Evolutionary conservation across 2,888 invertebrate species (phyloP).

Genomic region (Pammene fasciana): DNA sequence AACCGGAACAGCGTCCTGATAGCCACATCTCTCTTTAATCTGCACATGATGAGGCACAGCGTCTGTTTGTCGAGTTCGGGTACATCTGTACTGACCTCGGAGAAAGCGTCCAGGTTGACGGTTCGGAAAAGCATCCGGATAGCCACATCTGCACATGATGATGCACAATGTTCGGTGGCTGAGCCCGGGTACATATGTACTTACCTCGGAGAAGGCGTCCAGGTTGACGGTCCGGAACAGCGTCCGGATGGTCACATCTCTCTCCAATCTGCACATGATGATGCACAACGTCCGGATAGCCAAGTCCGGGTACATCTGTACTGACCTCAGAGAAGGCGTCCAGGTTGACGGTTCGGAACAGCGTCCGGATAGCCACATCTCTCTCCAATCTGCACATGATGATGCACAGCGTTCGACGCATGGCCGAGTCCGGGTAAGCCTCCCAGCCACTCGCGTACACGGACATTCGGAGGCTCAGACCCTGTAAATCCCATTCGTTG

Average conservation of each 20-base stretch:
- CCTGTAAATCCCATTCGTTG: neutral
- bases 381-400: constrained; percentile 16
- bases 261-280: neutral
- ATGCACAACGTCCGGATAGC: neutral
- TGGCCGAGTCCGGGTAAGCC: constrained; percentile 7
- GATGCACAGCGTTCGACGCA: neutral
- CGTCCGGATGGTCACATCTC: too few species aligned
- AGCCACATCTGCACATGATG: constrained; percentile 32
- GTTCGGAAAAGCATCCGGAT: constrained; percentile 38
- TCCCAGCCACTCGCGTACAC: constrained; percentile 38
- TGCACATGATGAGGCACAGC: neutral
- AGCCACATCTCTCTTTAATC: too few species aligned
- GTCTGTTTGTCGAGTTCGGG: neutral
- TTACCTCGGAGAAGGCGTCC: too few species aligned
- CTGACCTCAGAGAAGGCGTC: constrained; percentile 27
- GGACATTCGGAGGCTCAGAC: constrained; percentile 23
- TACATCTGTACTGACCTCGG: neutral
- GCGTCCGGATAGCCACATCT: constrained; percentile 33
- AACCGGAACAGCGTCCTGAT: too few species aligned
- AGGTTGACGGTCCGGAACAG: too few species aligned
- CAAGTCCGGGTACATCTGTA: neutral
- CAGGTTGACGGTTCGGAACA: constrained; percentile 33
- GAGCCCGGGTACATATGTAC: too few species aligned
- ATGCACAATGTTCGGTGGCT: constrained; percentile 9
- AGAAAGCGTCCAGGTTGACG: constrained; percentile 31